These are phyloP conservation scores for Zosterops japonicus DNA, from an alignment of 2,113 vertebrate species.

Conservation along the genomic window DNA sequence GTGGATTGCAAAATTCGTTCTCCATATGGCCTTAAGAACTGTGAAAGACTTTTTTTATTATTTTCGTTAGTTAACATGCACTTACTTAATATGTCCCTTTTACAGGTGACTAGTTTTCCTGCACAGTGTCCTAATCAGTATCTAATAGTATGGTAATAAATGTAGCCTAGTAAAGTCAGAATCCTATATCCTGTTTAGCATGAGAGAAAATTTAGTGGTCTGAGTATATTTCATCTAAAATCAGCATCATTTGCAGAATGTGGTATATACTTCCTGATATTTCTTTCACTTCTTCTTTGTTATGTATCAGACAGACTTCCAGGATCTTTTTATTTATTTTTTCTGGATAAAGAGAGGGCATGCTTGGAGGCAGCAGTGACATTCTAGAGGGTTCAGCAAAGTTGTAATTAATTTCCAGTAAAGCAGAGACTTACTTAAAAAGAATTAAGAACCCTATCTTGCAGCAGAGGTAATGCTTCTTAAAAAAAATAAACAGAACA, in stretches of 20 bases:
- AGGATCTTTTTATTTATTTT: background rate
- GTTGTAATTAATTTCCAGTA: background rate
- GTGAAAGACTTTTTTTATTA: background rate
- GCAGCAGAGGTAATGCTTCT: background rate
- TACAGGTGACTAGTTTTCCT: background rate
- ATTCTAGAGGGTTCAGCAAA: background rate
- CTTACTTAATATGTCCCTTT: background rate
- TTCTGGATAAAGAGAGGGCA: background rate
- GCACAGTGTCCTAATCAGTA: background rate
- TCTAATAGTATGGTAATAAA: background rate
- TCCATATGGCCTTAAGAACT: background rate
- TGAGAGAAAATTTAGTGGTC: background rate
- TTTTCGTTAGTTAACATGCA: background rate
- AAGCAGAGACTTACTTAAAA: background rate
- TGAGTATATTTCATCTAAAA: background rate
- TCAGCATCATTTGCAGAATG: background rate
- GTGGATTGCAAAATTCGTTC: background rate
- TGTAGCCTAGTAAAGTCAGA: background rate
- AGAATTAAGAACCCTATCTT: background rate
- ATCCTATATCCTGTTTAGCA: background rate
- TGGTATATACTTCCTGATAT: background rate
- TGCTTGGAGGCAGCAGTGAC: background rate
- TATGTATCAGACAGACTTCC: background rate
- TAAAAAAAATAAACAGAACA: background rate
- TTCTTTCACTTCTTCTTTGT: background rate